phyloP scores from a whole-genome alignment of 1,140 invertebrate species.

The Venturia canescens region DNA sequence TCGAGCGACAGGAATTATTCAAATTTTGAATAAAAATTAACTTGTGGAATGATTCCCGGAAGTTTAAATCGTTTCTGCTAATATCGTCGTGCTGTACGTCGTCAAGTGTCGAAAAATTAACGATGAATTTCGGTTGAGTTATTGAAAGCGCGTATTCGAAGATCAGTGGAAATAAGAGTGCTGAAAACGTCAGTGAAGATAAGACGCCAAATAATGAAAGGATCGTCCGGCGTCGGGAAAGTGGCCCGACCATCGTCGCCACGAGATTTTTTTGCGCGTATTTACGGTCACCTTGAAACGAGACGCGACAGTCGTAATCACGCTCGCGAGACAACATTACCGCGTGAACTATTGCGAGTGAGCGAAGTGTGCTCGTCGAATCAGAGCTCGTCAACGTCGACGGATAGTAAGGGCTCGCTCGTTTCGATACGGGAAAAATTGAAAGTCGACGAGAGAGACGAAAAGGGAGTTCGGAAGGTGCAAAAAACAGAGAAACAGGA shows the following conservation, averaged over 20 bases:
- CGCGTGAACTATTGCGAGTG: not conserved
- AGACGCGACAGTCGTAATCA: conserved; percentile 54
- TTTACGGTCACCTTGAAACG: conserved; percentile 81
- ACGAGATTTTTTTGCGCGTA: conserved; percentile 81
- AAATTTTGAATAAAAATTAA: too few relatives aligned
- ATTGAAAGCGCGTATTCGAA: too few relatives aligned
- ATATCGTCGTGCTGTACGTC: too few relatives aligned
- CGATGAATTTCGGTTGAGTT: too few relatives aligned
- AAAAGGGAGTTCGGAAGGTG: too few relatives aligned
- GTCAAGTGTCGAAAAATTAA: too few relatives aligned
- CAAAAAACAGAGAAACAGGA: not conserved
- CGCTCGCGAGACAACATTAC: conserved; percentile 53
- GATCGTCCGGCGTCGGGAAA: not conserved
- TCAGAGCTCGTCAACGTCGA: conserved; percentile 33
- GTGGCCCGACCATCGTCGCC: conserved; percentile 79
- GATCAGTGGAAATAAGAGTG: not conserved
- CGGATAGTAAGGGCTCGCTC: not conserved
- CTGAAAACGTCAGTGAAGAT: not conserved
- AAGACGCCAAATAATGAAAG: not conserved
- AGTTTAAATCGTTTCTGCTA: too few relatives aligned
- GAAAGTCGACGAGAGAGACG: not conserved
- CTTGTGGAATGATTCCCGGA: too few relatives aligned
- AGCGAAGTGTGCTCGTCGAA: not conserved
- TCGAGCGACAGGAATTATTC: too few relatives aligned
- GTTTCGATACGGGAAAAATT: not conserved